phyloP scores from a whole-genome alignment of 2,113 vertebrate species.

The Calidris pugnax region DNA sequence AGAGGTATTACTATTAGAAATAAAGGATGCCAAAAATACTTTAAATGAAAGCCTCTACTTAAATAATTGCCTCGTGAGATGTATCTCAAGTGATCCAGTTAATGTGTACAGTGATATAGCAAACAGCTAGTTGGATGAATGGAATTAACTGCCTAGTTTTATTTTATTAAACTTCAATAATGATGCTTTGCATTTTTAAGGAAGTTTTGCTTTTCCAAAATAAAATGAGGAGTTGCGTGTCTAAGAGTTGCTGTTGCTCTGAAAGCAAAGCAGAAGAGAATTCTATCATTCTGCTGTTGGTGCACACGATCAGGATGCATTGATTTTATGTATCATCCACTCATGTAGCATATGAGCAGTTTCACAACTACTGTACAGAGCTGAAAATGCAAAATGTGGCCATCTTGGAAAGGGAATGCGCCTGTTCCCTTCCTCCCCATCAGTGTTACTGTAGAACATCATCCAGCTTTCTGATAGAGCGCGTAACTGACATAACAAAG shows the following conservation, averaged over 20 bases:
- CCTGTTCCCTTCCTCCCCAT: background rate
- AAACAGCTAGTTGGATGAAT: background rate
- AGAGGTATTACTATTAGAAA: background rate
- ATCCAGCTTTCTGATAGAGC: background rate
- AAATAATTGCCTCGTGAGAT: background rate
- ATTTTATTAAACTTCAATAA: background rate
- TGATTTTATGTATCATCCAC: rapidly evolving
- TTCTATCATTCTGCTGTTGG: rapidly evolving
- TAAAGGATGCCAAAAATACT: background rate
- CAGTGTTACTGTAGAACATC: background rate
- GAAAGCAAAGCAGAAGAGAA: background rate
- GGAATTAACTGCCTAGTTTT: background rate
- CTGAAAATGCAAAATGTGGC: background rate
- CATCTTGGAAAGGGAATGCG: background rate
- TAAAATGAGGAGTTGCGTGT: background rate
- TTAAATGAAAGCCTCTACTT: background rate
- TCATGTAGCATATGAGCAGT: rapidly evolving
- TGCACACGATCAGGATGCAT: rapidly evolving
- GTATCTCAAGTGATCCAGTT: background rate
- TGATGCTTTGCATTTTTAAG: background rate
- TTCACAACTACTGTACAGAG: background rate
- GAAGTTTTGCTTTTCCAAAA: background rate
- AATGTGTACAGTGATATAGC: background rate
- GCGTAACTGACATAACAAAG: background rate
- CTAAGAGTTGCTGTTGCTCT: background rate